Conservation (phyloP, 2,113 vertebrate species). For the Sapajus apella region DNA sequence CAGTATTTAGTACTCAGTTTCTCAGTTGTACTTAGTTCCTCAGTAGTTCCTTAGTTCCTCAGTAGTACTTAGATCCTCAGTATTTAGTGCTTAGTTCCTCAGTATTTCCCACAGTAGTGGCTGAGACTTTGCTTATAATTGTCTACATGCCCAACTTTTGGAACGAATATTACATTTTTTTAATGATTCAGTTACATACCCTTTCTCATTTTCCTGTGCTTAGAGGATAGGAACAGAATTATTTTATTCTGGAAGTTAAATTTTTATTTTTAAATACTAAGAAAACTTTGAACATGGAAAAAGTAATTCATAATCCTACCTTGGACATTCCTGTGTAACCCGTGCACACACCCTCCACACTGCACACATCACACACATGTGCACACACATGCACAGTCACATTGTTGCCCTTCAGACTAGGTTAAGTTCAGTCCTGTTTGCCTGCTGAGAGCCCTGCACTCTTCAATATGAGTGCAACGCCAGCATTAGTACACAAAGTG, state of each 20-base stretch:
- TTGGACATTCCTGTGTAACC: not conserved
- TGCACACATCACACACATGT: rapidly evolving
- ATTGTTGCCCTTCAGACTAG: rapidly evolving
- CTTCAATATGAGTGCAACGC: rapidly evolving
- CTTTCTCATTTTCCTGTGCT: not conserved
- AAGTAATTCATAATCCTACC: not conserved
- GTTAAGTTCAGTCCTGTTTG: not conserved
- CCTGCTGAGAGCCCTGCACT: not conserved
- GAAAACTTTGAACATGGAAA: not conserved
- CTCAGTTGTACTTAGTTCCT: too few species aligned
- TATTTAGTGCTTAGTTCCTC: not conserved
- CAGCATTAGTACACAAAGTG: not conserved
- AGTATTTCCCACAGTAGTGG: not conserved
- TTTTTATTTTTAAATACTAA: not conserved
- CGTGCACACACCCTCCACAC: not conserved
- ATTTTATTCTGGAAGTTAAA: not conserved
- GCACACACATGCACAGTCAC: not conserved
- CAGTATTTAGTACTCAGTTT: not conserved
- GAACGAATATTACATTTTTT: not conserved
- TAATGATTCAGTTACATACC: not conserved
- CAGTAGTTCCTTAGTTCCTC: not conserved
- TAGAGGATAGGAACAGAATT: not conserved
- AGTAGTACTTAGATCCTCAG: too few species aligned
- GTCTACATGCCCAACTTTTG: not conserved
- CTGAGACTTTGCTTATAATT: not conserved